Percentiles rank a stretch among this genome's conserved stretches.
Conservation (phyloP, 2,888 invertebrate species). For the Choristoneura rosaceana region DNA sequence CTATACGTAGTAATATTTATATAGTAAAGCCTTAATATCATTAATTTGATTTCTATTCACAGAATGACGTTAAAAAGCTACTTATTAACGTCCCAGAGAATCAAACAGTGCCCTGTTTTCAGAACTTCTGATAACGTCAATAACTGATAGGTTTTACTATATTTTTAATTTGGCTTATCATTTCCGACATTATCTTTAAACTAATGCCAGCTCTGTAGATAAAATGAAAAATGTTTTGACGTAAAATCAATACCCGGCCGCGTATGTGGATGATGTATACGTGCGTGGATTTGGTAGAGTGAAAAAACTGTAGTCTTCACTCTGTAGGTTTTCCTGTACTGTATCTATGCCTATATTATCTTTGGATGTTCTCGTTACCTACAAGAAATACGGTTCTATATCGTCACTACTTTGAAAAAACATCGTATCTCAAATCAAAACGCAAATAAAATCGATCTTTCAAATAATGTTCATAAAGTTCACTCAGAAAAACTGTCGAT, state of each 20-base stretch:
- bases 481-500: too few relatives aligned
- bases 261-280: conserved; percentile 11
- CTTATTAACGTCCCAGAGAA: not conserved
- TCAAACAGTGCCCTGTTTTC: conserved; percentile 8
- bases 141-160: conserved; percentile 28
- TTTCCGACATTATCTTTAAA: conserved; percentile 45
- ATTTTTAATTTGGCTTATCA: conserved; percentile 46
- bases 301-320: conserved; percentile 37
- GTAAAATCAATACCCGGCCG: conserved; percentile 44
- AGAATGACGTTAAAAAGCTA: too few relatives aligned
- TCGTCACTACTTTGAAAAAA: too few relatives aligned
- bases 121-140: conserved; percentile 23
- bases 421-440: too few relatives aligned
- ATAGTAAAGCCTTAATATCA: too few relatives aligned
- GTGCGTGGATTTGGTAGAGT: not conserved
- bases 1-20: too few relatives aligned
- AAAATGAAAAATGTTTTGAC: conserved; percentile 46
- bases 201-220: conserved; percentile 40
- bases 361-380: too few relatives aligned
- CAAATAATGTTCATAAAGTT: too few relatives aligned
- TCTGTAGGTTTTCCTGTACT: conserved; percentile 10
- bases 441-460: too few relatives aligned
- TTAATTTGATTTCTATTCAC: too few relatives aligned
- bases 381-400: too few relatives aligned
- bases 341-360: not conserved